These are phyloP conservation scores for Archocentrus centrarchus DNA, from an alignment of 2,113 vertebrate genomes.

Conservation along the genomic window DNA sequence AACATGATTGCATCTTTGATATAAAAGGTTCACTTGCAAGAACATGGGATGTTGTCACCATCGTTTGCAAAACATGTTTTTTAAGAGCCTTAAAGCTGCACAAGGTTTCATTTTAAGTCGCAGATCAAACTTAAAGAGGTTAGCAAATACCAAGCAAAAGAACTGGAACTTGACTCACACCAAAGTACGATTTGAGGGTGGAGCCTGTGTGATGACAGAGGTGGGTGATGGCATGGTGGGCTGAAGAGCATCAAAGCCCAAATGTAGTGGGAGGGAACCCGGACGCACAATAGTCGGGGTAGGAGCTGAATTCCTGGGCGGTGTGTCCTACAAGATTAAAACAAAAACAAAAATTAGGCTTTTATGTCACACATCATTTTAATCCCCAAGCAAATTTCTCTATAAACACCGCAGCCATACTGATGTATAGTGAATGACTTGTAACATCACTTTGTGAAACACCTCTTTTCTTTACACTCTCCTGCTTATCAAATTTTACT, in stretches of 20 bases:
- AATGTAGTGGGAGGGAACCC: slow-evolving; percentile 91
- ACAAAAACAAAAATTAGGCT: background rate
- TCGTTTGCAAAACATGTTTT: background rate
- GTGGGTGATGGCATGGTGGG: slow-evolving; percentile 96
- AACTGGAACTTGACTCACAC: slow-evolving; percentile 82
- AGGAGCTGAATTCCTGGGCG: slow-evolving; percentile 88
- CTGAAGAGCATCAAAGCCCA: slow-evolving; percentile 91
- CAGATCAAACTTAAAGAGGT: background rate
- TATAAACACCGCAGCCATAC: background rate
- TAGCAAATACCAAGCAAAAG: background rate
- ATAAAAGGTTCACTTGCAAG: background rate
- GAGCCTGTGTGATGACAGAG: slow-evolving; percentile 96
- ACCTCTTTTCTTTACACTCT: background rate
- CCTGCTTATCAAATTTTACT: background rate
- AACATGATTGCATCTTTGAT: background rate
- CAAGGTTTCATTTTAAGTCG: background rate
- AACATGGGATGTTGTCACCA: background rate
- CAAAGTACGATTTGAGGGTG: slow-evolving; percentile 92
- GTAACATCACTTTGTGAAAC: background rate
- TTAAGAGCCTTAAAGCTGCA: background rate
- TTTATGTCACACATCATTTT: background rate
- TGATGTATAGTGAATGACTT: background rate
- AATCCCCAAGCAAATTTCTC: background rate
- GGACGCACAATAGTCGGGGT: slow-evolving; percentile 95
- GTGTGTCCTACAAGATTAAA: slow-evolving; percentile 75